Evolutionary conservation across 1,140 invertebrate species (phyloP).

Genomic region (Wasmannia auropunctata): DNA sequence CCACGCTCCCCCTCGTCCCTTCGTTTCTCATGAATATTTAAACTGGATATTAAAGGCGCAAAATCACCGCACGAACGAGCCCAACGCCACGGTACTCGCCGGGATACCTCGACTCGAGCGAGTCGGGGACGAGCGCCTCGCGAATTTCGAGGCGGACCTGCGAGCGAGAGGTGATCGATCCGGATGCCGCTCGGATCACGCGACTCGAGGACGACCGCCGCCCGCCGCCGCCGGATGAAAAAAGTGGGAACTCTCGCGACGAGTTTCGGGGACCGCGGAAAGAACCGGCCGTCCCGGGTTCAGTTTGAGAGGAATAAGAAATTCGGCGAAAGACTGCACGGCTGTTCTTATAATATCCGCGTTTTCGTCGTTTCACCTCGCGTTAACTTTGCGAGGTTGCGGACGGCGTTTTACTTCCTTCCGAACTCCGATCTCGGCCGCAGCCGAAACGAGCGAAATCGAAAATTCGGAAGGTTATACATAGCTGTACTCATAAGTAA

Average conservation of each 20-base stretch:
- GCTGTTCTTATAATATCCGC: not conserved
- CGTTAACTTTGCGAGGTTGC: conserved; percentile 22
- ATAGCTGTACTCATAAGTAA: conserved; percentile 1
- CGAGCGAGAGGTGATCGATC: conserved; percentile 58
- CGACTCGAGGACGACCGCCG: not conserved
- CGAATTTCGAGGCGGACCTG: conserved; percentile 67
- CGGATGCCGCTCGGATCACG: conserved; percentile 44
- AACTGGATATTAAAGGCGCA: conserved; percentile 83
- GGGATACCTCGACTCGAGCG: conserved; percentile 46
- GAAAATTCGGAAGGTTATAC: not conserved
- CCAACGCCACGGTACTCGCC: conserved; percentile 29
- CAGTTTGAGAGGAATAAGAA: conserved; percentile 30
- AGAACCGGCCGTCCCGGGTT: not conserved
- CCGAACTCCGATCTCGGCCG: not conserved
- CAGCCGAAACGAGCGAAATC: not conserved
- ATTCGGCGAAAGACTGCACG: not conserved
- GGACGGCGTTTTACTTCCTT: conserved; percentile 18
- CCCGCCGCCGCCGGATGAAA: not conserved
- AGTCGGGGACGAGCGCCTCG: conserved; percentile 48
- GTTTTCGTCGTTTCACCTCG: conserved; percentile 3
- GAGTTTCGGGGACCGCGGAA: conserved; percentile 32
- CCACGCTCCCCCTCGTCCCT: conserved; percentile 32
- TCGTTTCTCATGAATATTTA: conserved; percentile 83
- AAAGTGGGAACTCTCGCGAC: conserved; percentile 30
- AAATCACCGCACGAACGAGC: conserved; percentile 76